These are phyloP conservation scores for Apamea epomidion DNA, from an alignment of 2,888 invertebrate genomes.

Conservation along the genomic window DNA sequence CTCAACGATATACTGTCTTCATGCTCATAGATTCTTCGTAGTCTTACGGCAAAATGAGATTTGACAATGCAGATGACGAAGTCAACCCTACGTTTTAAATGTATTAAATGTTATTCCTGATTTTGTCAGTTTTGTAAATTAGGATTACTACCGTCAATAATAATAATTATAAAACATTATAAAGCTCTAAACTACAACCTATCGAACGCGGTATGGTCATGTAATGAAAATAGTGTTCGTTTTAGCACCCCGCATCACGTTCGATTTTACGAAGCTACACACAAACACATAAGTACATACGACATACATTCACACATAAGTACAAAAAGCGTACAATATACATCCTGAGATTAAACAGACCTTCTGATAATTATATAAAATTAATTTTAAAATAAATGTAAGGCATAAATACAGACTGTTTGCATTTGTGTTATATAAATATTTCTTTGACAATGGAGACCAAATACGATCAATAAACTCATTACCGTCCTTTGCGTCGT, in stretches of 20 bases:
- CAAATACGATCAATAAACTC: not conserved
- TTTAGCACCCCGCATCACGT: conserved; percentile 43
- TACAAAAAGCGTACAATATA: conserved; percentile 82
- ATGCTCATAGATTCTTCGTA: not conserved
- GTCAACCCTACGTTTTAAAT: conserved; percentile 1
- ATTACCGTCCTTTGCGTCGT: not conserved
- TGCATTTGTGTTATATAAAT: conserved; percentile 30
- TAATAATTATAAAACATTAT: conserved; percentile 54
- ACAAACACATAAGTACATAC: conserved; percentile 72
- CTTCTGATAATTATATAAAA: conserved; percentile 58
- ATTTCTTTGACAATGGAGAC: conserved; percentile 34
- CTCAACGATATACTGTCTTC: conserved; percentile 15
- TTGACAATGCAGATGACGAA: conserved; percentile 10
- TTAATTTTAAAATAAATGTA: conserved; percentile 38
- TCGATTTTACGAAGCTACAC: conserved; percentile 62
- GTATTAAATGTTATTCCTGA: not conserved
- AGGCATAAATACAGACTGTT: conserved; percentile 50
- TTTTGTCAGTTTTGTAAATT: conserved; percentile 29
- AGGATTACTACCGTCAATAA: conserved; percentile 46
- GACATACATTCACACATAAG: conserved; percentile 79
- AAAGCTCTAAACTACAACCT: conserved; percentile 67
- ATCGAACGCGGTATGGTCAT: conserved; percentile 46
- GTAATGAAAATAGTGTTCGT: conserved; percentile 29
- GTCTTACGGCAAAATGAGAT: not conserved
- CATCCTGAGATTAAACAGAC: conserved; percentile 81